Conservation (phyloP, 2,113 vertebrate species). For the Hystrix brachyura region DNA sequence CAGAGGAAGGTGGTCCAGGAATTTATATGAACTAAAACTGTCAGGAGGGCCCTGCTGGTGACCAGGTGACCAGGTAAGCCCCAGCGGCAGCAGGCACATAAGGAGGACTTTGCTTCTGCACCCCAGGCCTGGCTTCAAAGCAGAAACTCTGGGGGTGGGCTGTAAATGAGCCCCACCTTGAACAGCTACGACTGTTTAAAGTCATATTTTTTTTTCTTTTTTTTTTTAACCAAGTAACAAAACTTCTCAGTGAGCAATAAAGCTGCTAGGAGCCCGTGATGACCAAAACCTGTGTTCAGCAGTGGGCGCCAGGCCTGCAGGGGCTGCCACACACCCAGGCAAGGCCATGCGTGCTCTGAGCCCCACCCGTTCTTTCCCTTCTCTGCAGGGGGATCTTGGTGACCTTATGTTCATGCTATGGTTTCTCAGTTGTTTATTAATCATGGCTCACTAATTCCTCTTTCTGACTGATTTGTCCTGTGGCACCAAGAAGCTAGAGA, state of each 20-base stretch:
- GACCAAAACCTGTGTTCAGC: background rate
- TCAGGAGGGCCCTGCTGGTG: background rate
- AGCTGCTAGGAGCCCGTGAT: background rate
- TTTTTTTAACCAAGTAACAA: background rate
- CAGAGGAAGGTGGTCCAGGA: background rate
- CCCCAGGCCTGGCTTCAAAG: background rate
- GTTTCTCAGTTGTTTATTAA: constrained; percentile 43
- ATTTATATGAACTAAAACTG: background rate
- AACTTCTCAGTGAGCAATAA: background rate
- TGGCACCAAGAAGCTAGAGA: background rate
- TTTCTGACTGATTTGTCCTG: background rate
- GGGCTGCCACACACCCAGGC: rapidly evolving
- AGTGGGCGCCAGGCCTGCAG: background rate
- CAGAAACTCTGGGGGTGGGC: background rate
- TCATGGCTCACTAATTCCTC: background rate
- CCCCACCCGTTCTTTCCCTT: background rate
- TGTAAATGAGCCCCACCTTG: constrained; percentile 58
- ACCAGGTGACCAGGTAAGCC: background rate
- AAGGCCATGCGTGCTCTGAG: background rate
- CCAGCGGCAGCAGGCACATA: background rate
- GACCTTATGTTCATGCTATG: background rate
- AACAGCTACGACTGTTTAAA: background rate
- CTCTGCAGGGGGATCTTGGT: background rate
- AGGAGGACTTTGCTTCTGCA: background rate
- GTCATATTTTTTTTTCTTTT: background rate